Evolutionary conservation across 2,888 invertebrate species (phyloP), one percentile per base, ranked within the genome.

Genomic region (Watsonalla cultraria): DNA sequence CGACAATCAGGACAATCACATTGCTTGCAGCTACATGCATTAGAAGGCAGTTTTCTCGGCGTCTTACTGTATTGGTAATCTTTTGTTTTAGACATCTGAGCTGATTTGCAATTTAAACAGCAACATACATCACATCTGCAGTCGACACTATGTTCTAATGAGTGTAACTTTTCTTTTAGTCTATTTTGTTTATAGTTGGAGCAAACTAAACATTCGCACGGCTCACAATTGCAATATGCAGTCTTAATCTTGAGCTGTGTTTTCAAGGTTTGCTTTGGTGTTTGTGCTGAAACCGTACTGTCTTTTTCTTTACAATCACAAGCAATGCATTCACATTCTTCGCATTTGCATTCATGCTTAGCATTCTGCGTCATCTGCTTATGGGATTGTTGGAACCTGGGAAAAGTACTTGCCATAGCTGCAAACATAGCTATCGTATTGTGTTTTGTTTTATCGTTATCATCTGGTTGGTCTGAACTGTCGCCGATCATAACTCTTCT

Each of bases 391-490:
- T 42, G 45, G 15, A 42, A 52, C 45, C 57, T 67, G 5, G 64
- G 53, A 52, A 65, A 71, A 34, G 53, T 56, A 39, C 62, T 62
- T 35, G 68, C 55, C 46, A 74, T 37, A 45, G 74, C 54, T 45
- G 79, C 59, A 54, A 64, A 74, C 73, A 81, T 76, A 9, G 78
- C 65, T 56, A 78, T 64, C 9, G 69, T 65, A 52, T 72, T 57
- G 13, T 57, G 57, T 14, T 60, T 59, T 54, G 7, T 34, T 53
- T 54, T 53, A 46, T 5, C 49, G 55, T 14, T 14, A 57, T 63
- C 6, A 11, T 52, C 5, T 51, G 51, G 46, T 56, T 46, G 34
- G 34, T 37, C 48, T 53, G 45, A 33, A 48, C 42, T 51, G 35
- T 61, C 57, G 9, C 54, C 51, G 39, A 58, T 8, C 33, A 59